phyloP scores from a whole-genome alignment of 2,113 vertebrate species.

The Pseudorhombus dupliciocellatus region DNA sequence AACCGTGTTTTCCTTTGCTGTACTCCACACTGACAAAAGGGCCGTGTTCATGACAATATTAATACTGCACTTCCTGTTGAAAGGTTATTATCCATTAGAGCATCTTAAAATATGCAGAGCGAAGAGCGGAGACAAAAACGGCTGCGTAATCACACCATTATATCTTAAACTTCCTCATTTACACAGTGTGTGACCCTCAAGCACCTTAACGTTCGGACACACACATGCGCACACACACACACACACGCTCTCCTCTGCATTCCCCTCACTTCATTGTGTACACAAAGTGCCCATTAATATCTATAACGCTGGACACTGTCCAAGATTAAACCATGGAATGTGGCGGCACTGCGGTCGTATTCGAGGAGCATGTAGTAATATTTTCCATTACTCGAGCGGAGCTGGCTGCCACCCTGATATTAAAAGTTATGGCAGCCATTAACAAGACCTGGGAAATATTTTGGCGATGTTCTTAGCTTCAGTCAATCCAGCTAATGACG shows the following conservation, averaged over 20 bases:
- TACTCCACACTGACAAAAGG: neutral
- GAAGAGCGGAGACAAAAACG: neutral
- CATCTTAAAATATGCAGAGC: neutral
- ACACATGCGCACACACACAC: slow-evolving; percentile 14
- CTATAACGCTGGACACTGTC: slow-evolving; percentile 37
- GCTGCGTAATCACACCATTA: slow-evolving; percentile 20
- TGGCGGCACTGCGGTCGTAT: slow-evolving; percentile 26
- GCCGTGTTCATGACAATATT: neutral
- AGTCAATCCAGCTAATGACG: slow-evolving; percentile 32
- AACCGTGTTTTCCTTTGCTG: no score
- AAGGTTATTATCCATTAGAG: neutral
- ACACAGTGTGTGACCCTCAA: neutral
- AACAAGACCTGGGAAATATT: slow-evolving; percentile 22
- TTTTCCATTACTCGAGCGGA: slow-evolving; percentile 35
- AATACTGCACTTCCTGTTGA: neutral
- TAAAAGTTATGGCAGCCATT: slow-evolving; percentile 31
- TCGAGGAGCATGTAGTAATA: slow-evolving; percentile 27
- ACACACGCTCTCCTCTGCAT: neutral
- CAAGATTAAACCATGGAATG: slow-evolving; percentile 31
- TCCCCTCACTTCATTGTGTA: slow-evolving; percentile 33
- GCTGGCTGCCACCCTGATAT: slow-evolving; percentile 35
- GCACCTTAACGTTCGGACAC: slow-evolving; percentile 27
- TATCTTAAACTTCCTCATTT: neutral
- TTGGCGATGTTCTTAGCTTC: slow-evolving; percentile 17
- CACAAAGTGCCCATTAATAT: slow-evolving; percentile 56